Conservation (phyloP, 2,888 invertebrate genomes). For the Campoletis raptor region DNA sequence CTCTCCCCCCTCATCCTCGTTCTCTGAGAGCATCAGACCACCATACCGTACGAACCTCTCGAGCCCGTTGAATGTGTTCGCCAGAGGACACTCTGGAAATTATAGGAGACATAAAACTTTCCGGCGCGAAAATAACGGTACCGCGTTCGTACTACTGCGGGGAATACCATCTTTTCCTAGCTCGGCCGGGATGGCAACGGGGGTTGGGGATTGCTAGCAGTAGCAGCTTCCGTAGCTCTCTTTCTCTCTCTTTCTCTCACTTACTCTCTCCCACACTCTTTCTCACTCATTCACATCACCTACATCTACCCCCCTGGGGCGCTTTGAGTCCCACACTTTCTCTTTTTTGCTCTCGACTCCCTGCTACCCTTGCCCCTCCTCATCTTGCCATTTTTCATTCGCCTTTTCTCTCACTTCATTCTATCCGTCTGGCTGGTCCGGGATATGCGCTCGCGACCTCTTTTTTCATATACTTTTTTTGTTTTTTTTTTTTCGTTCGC, state of each 20-base stretch:
- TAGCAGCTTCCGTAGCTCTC: conserved; percentile 44
- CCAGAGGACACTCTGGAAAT: conserved; percentile 70
- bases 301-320: conserved; percentile 49
- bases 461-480: conserved; percentile 16
- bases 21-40: conserved; percentile 46
- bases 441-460: conserved; percentile 29
- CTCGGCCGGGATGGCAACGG: conserved; percentile 47
- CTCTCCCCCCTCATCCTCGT: conserved; percentile 11
- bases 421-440: conserved; percentile 57
- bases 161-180: conserved; percentile 71
- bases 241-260: conserved; percentile 7
- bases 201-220: conserved; percentile 27
- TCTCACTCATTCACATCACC: conserved; percentile 39
- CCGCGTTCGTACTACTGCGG: conserved; percentile 64
- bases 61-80: conserved; percentile 64
- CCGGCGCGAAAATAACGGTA: conserved; percentile 72
- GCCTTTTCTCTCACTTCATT: conserved; percentile 68
- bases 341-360: conserved; percentile 34
- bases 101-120: conserved; percentile 73
- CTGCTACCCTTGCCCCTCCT: conserved; percentile 3
- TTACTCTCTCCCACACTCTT: conserved; percentile 5
- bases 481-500: neutral
- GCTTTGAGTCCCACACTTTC: conserved; percentile 52
- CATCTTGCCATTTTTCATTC: conserved; percentile 62
- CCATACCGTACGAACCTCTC: conserved; percentile 59